Evolutionary conservation across 2,113 vertebrate genomes (phyloP).

Genomic region (Epinephelus moara): DNA sequence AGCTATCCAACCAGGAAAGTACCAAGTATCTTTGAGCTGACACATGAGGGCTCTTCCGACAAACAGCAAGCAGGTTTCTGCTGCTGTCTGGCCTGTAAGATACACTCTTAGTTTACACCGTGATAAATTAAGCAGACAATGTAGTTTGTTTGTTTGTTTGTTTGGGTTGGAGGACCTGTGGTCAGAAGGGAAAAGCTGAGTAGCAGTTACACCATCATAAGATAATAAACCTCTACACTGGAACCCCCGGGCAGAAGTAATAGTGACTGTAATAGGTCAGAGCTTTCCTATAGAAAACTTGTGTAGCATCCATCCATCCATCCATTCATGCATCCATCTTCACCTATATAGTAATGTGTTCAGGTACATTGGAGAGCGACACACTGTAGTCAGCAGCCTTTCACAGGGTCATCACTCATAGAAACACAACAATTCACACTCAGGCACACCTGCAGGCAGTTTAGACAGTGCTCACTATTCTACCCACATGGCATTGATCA

Average conservation of each 20-base stretch:
- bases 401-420: neutral
- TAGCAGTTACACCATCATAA: neutral
- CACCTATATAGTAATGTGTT: too few species aligned
- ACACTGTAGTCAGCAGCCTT: neutral
- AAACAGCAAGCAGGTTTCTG: neutral
- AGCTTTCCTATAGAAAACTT: neutral
- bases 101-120: neutral
- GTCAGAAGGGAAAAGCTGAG: neutral
- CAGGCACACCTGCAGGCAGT: too few species aligned
- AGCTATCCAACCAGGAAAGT: neutral
- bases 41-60: neutral
- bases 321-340: neutral
- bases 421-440: neutral
- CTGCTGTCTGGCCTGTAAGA: constrained; percentile 7
- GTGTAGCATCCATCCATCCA: neutral
- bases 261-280: neutral
- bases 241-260: neutral
- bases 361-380: neutral
- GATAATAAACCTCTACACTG: neutral
- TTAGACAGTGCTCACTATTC: too few species aligned
- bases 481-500: too few species aligned
- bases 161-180: neutral
- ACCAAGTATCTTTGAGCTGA: neutral
- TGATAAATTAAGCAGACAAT: neutral
- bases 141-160: neutral